These are phyloP conservation scores for Melanotaenia parkinsoni DNA, from an alignment of 2,797 vertebrate genomes.

Conservation along the genomic window DNA sequence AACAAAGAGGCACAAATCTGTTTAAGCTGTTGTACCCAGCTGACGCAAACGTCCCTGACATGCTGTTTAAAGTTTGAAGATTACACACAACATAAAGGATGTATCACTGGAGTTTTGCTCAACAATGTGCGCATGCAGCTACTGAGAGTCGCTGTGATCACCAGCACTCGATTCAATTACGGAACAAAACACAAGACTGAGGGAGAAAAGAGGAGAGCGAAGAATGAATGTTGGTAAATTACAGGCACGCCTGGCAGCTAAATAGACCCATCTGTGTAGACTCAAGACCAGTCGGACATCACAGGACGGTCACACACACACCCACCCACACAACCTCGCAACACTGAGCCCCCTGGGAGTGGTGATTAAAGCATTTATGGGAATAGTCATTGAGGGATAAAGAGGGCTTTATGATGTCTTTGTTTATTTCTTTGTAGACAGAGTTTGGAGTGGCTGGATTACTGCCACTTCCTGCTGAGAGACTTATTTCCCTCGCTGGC, in stretches of 20 bases:
- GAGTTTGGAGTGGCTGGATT: conserved; percentile 80
- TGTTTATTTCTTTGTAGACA: conserved; percentile 84
- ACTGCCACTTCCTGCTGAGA: conserved; percentile 72
- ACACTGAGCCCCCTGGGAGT: conserved; percentile 64
- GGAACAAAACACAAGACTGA: conserved; percentile 49
- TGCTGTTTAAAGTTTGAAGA: conserved; percentile 38
- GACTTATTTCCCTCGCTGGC: conserved; percentile 64
- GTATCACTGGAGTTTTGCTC: conserved; percentile 21
- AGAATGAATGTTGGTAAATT: conserved; percentile 77
- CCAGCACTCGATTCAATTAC: conserved; percentile 58
- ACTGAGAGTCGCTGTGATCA: conserved; percentile 35
- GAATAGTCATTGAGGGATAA: conserved; percentile 83
- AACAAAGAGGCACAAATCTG: conserved; percentile 12
- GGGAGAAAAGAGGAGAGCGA: conserved; percentile 21
- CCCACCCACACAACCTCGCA: conserved; percentile 59
- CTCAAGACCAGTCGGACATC: conserved; percentile 77
- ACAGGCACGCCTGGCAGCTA: conserved; percentile 77
- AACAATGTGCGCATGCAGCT: conserved; percentile 3
- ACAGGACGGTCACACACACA: conserved; percentile 68
- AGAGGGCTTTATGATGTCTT: conserved; percentile 81
- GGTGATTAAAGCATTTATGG: conserved; percentile 83
- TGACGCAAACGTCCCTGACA: conserved; percentile 44
- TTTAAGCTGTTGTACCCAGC: conserved; percentile 29
- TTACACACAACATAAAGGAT: conserved; percentile 23
- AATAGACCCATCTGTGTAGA: conserved; percentile 82